Conservation (phyloP, 2,113 vertebrate species). For the Trematocara variabile region DNA sequence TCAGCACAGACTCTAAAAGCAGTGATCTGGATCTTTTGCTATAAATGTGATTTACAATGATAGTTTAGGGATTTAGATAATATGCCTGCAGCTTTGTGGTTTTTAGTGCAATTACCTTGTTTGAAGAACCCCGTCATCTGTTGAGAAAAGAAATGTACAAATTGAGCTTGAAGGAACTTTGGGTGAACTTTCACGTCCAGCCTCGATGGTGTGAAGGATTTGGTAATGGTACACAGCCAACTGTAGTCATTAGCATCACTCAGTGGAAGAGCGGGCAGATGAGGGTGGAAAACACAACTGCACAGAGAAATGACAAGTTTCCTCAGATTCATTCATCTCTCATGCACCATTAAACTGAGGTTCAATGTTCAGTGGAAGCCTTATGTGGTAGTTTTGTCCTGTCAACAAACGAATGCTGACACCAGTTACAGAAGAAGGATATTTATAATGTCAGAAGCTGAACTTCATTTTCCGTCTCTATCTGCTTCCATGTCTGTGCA, state of each 20-base stretch:
- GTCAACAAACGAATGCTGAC: neutral
- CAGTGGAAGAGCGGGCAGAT: neutral
- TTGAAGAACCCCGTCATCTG: neutral
- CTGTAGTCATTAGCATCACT: neutral
- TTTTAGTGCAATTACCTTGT: neutral
- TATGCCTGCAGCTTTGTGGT: neutral
- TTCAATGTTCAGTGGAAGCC: neutral
- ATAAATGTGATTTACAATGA: neutral
- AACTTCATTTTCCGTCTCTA: neutral
- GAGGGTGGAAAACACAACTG: neutral
- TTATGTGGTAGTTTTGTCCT: neutral
- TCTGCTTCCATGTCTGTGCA: neutral
- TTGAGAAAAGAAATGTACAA: neutral
- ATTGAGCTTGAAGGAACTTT: neutral
- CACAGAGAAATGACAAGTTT: neutral
- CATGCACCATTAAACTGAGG: neutral
- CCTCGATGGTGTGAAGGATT: neutral
- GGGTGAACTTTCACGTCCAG: neutral
- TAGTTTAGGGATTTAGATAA: neutral
- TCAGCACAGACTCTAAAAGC: neutral
- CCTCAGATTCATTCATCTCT: neutral
- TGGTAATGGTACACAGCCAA: constrained; percentile 2
- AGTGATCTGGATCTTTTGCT: neutral
- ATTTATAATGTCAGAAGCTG: neutral
- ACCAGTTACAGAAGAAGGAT: neutral